phyloP scores from a whole-genome alignment of 2,888 invertebrate species.

The Disparrhopalites patrizii region DNA sequence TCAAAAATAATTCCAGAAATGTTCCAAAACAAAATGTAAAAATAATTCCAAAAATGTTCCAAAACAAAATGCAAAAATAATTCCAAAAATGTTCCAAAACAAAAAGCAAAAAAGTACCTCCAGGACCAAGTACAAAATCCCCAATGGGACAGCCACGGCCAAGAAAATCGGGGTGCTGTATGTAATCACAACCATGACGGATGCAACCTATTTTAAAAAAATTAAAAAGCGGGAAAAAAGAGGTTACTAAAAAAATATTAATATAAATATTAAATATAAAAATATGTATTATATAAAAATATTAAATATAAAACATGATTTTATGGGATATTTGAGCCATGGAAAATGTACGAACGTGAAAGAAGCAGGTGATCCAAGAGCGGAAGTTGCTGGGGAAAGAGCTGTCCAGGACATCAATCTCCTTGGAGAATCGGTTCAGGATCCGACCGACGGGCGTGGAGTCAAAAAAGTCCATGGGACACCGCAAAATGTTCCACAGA shows the following conservation, averaged over 20 bases:
- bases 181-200: slow-evolving; percentile 56
- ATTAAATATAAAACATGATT: no score
- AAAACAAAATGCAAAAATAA: not conserved
- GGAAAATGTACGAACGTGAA: slow-evolving; percentile 66
- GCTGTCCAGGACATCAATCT: slow-evolving; percentile 33
- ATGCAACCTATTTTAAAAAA: slow-evolving; percentile 50
- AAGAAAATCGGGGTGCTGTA: slow-evolving; percentile 79
- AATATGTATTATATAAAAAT: no score
- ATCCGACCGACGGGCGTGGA: slow-evolving; percentile 66
- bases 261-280: no score
- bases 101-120: slow-evolving; percentile 49
- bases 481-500: slow-evolving; percentile 63
- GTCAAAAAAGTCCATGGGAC: slow-evolving; percentile 72
- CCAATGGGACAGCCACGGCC: slow-evolving; percentile 74
- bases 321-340: not conserved
- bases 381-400: slow-evolving; percentile 41
- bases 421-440: slow-evolving; percentile 40
- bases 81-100: no score
- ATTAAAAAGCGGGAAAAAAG: not conserved
- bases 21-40: no score
- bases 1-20: no score
- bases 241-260: not conserved
- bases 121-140: slow-evolving; percentile 60
- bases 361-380: slow-evolving; percentile 38
- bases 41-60: no score